phyloP scores from a whole-genome alignment of 2,888 invertebrate genomes.

The Macropis europaea region DNA sequence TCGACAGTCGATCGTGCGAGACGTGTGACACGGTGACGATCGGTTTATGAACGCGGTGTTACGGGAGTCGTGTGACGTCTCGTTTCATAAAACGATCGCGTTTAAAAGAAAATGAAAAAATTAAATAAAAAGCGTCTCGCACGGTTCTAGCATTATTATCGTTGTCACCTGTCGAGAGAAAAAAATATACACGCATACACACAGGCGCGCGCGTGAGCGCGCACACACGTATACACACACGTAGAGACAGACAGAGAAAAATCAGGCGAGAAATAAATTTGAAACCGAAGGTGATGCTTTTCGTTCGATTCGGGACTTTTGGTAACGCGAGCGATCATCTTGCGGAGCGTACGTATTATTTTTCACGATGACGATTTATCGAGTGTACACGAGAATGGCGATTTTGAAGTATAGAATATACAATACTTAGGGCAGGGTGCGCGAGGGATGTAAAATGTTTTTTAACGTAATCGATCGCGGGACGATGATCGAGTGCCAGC shows the following conservation, averaged over 20 bases:
- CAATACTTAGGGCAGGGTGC: constrained; percentile 8
- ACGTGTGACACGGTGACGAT: background rate
- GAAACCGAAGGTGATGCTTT: constrained; percentile 27
- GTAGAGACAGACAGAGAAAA: too few species aligned
- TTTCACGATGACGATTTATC: constrained; percentile 35
- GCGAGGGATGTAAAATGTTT: background rate
- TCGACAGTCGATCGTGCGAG: constrained; percentile 11
- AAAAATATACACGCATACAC: too few species aligned
- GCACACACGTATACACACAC: too few species aligned
- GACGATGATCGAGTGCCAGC: background rate
- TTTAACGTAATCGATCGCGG: background rate
- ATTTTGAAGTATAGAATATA: constrained; percentile 38
- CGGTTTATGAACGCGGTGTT: background rate
- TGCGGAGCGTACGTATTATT: constrained; percentile 25
- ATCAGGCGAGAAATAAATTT: constrained; percentile 10
- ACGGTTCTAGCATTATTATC: background rate
- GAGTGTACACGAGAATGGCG: constrained; percentile 33
- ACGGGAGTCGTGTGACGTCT: background rate
- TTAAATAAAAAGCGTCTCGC: constrained; percentile 14
- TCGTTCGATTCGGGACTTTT: constrained; percentile 31
- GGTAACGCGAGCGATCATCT: constrained; percentile 24
- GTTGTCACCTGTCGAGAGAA: constrained; percentile 32
- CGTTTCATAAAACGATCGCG: background rate
- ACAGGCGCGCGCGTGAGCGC: too few species aligned
- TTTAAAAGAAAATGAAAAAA: too few species aligned